Percentiles rank a stretch among this genome's conserved stretches.
phyloP scores from a whole-genome alignment of 2,797 vertebrate genomes.

The Cossypha heuglini region DNA sequence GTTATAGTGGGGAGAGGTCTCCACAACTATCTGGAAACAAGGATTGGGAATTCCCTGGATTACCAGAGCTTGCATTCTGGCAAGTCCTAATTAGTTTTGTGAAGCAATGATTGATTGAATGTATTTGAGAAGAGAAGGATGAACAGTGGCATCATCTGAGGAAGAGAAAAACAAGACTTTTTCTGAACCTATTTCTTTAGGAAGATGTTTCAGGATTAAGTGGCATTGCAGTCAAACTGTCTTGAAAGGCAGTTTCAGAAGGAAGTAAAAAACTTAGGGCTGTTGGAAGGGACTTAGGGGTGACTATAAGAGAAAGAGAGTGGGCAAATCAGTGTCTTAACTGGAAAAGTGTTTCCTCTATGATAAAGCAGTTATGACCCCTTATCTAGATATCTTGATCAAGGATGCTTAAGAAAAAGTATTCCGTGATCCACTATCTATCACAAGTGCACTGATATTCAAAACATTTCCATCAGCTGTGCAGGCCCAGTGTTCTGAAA shows the following conservation, averaged over 20 bases:
- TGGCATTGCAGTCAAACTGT: not conserved
- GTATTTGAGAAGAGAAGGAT: not conserved
- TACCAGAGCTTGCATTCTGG: not conserved
- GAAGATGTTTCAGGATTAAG: not conserved
- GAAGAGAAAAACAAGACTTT: not conserved
- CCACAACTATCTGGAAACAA: not conserved
- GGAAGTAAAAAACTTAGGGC: not conserved
- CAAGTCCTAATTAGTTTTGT: not conserved
- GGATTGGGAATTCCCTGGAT: not conserved
- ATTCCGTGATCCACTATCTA: not conserved
- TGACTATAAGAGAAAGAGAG: not conserved
- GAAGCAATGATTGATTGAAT: not conserved
- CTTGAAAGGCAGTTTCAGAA: not conserved
- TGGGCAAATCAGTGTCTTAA: fast-evolving
- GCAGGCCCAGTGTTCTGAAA: not conserved
- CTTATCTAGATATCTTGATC: not conserved
- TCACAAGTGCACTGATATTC: not conserved
- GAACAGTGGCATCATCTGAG: not conserved
- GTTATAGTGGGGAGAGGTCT: not conserved
- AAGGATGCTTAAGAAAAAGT: not conserved
- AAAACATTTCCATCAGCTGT: not conserved
- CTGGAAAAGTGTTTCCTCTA: not conserved
- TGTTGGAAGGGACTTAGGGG: not conserved
- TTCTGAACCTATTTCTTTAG: not conserved
- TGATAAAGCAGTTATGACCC: not conserved